These are phyloP conservation scores for Entomyzon cyanotis DNA, from an alignment of 2,113 vertebrate species.

Conservation along the genomic window DNA sequence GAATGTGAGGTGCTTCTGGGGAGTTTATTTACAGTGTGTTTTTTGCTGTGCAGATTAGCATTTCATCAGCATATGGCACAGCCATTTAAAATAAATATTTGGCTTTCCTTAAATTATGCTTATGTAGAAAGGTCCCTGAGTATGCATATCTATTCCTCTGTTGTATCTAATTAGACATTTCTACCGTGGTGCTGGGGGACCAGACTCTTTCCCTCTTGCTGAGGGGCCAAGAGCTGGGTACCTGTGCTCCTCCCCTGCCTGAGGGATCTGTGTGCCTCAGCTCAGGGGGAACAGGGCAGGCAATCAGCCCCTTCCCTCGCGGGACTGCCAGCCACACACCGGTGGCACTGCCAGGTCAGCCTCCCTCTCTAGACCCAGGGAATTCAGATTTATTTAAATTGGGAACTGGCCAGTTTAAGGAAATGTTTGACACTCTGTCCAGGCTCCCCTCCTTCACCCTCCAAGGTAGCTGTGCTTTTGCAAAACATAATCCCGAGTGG, in stretches of 20 bases:
- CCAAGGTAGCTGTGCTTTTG: background rate
- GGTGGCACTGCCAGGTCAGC: background rate
- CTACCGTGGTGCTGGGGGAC: background rate
- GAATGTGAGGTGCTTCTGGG: background rate
- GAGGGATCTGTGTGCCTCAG: background rate
- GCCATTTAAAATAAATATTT: slow-evolving; percentile 58
- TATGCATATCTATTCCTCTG: background rate
- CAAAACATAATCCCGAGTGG: background rate
- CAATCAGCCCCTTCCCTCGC: accelerated
- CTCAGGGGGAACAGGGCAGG: background rate
- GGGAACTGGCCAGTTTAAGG: background rate
- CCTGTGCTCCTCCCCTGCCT: accelerated
- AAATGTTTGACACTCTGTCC: accelerated
- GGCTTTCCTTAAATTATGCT: slow-evolving; percentile 25
- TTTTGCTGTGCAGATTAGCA: slow-evolving; percentile 10
- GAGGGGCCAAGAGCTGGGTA: background rate
- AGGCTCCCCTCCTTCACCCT: background rate
- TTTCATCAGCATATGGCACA: slow-evolving; percentile 48
- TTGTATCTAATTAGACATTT: slow-evolving; percentile 9
- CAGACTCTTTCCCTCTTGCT: accelerated
- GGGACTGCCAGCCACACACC: background rate
- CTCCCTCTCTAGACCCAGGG: background rate
- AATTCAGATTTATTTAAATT: background rate
- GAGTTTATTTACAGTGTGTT: slow-evolving; percentile 7
- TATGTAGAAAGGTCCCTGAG: background rate